phyloP scores from a whole-genome alignment of 2,797 vertebrate genomes.

The Pipistrellus pipistrellus region DNA sequence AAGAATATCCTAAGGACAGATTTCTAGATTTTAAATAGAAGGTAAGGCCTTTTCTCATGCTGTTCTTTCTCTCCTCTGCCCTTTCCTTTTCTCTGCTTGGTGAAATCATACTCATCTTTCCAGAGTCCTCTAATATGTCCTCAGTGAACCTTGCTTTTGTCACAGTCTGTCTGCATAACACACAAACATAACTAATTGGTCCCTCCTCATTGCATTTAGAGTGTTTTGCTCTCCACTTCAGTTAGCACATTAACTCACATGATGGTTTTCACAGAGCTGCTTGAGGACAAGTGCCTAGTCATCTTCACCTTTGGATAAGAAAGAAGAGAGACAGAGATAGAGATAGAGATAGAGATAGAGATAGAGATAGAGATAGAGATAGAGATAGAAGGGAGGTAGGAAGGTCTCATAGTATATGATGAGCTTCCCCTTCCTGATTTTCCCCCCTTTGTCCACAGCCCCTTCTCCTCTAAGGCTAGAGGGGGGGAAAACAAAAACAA shows the following conservation, averaged over 20 bases:
- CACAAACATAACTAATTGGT: not conserved
- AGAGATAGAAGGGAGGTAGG: not conserved
- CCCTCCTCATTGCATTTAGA: not conserved
- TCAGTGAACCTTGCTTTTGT: not conserved
- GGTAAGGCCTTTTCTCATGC: not conserved
- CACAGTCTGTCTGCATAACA: not conserved
- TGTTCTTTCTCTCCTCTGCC: not conserved
- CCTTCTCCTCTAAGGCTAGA: not conserved
- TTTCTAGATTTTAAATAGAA: not conserved
- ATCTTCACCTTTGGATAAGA: constrained; percentile 1
- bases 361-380: not conserved
- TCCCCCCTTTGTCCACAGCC: not conserved
- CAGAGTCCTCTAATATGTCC: not conserved
- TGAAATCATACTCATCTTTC: not conserved
- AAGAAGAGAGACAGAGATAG: too few relatives aligned
- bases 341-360: not conserved
- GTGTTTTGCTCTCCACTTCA: not conserved
- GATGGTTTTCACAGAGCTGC: not conserved
- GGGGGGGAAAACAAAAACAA: too few relatives aligned
- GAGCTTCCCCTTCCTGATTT: not conserved
- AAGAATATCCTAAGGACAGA: constrained; percentile 24
- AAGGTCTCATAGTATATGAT: not conserved
- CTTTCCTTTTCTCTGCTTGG: not conserved
- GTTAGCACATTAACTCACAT: too few relatives aligned
- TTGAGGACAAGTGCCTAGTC: not conserved